Evolutionary conservation across 2,113 vertebrate species (phyloP), one percentile per base, ranked within the genome.

Genomic region (Nicator chloris): DNA sequence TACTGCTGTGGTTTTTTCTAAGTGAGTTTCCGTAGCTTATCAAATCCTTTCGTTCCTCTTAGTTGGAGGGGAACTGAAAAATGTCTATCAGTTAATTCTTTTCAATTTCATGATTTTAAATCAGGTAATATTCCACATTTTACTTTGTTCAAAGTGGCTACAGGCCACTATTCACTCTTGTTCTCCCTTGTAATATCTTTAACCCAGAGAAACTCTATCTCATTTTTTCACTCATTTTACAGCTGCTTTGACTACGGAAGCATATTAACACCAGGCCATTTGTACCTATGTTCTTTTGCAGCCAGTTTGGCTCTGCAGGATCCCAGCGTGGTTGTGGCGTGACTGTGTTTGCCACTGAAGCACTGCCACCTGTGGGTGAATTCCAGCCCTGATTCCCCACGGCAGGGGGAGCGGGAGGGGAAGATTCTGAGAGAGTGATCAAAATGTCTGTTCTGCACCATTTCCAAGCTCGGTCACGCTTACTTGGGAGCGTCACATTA

Each of bases 31-130:
- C 76, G 76, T 64, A 77, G 89, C 89, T 95, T 97, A 97, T 97
- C 95, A 92, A 98, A 94, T 90, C 84, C 95, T 96, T 96, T 96
- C 63, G 35, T 97, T 98, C 96, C 92, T 97, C 71, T 80, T 56
- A 57, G 66, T 80, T 87, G 89, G 94, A 95, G 66, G 82, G 94
- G 63, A 96, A 88, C 90, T 82, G 72, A 86, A 96, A 97, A 88
- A 88, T 80, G 28, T 82, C 90, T 86, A 83, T 97, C 82, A 57
- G 76, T 82, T 92, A 92, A 90, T 97, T 95, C 70, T 91, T 88
- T 96, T 90, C 90, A 72, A 73, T 93, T 89, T 90, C 18, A 70
- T 91, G 63, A 87, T 91, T 96, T 97, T 95, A 96, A 93, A 86
- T 94, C 76, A 81, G 78, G 85, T 82, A 86, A 84, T 94, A 86